Conservation (phyloP, 2,888 invertebrate species). For the Anarsia innoxiella region DNA sequence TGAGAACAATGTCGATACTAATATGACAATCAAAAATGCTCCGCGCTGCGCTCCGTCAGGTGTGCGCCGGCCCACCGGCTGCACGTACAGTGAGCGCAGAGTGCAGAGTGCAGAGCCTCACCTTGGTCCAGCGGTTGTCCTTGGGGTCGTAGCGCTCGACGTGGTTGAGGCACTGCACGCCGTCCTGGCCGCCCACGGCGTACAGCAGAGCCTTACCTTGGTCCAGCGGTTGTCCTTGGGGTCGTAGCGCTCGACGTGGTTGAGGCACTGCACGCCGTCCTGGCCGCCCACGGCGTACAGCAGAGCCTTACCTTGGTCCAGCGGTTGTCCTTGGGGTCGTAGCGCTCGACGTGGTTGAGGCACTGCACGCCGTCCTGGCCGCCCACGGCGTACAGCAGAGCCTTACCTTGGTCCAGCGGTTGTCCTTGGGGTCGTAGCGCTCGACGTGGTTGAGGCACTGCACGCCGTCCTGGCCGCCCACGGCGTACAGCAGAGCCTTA, state of each 20-base stretch:
- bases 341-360: background rate
- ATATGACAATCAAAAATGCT: too few relatives aligned
- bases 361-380: background rate
- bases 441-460: background rate
- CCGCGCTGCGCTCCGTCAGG: too few relatives aligned
- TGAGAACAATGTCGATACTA: too few relatives aligned
- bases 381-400: too few relatives aligned
- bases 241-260: background rate
- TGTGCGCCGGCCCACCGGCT: too few relatives aligned
- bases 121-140: conserved; percentile 29
- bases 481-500: too few relatives aligned
- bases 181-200: background rate
- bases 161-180: background rate
- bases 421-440: background rate
- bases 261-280: background rate
- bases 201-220: too few relatives aligned
- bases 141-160: background rate
- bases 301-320: background rate
- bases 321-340: background rate
- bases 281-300: background rate
- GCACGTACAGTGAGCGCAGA: too few relatives aligned
- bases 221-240: background rate
- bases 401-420: background rate
- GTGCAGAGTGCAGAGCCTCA: too few relatives aligned
- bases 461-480: background rate